Percentiles rank a stretch among this genome's conserved stretches.
phyloP scores from a whole-genome alignment of 2,888 invertebrate genomes.

The Charanyca ferruginea region DNA sequence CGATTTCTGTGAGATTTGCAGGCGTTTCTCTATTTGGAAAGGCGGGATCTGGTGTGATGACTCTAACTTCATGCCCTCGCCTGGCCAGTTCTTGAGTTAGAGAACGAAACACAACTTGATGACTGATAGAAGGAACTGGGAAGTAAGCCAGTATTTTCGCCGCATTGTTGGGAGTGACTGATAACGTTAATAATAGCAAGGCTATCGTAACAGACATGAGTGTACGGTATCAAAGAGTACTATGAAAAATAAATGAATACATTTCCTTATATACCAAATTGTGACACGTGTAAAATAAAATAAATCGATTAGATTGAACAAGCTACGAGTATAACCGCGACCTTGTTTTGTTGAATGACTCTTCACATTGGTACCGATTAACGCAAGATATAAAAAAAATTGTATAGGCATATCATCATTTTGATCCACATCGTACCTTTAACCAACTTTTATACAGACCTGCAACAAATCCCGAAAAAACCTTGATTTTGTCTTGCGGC shows the following conservation, averaged over 20 bases:
- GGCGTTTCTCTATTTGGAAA: slow-evolving; percentile 57
- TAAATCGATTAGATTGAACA: not conserved
- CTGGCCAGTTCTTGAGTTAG: slow-evolving; percentile 73
- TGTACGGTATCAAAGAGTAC: not conserved
- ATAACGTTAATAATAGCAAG: not conserved
- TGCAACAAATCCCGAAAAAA: no score
- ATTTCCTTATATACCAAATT: slow-evolving; percentile 9
- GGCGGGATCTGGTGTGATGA: slow-evolving; percentile 76
- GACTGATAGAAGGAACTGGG: slow-evolving; percentile 54
- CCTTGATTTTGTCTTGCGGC: no score
- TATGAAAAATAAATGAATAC: not conserved
- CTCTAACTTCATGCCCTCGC: slow-evolving; percentile 79
- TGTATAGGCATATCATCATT: no score
- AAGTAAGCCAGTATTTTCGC: slow-evolving; percentile 74
- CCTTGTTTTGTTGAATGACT: not conserved
- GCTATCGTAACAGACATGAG: not conserved
- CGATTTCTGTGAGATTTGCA: slow-evolving; percentile 77
- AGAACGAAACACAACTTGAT: slow-evolving; percentile 66
- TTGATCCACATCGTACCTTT: no score
- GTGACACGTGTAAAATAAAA: not conserved
- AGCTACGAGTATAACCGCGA: not conserved
- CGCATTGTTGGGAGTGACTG: slow-evolving; percentile 44
- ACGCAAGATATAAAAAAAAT: no score
- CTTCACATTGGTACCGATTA: no score
- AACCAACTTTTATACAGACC: no score